Base-by-base conservation (phyloP, 2,888 invertebrate genomes). In the Pasiphila rectangulata region DNA sequence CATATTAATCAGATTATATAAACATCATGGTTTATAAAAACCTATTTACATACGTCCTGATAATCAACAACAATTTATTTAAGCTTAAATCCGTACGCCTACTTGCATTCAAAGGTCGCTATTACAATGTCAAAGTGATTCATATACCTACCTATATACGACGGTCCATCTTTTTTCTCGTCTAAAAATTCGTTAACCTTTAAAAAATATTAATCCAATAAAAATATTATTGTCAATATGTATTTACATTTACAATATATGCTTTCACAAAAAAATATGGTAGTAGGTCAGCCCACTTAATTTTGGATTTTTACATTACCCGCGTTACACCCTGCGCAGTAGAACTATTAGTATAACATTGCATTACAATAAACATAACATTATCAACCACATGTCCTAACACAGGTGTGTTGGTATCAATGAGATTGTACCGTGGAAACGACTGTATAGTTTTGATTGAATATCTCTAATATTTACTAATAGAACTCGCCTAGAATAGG, bases 391-490 rank as follows among this genome's bases (percentile, higher is more conserved):
- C 52, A 54, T 51, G 54, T 58, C 40, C 50, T 66, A 61, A 64
- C 64, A 71, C 64, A 67, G 60, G 58, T 67, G 66, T 58, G 55
- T 56, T 46, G 44, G 46, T 56, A 34, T 61, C 57, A 63, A 61
- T 66, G 66, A 62, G 61, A 66, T 63, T 55, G 56, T 38, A 67
- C 62, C 75, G 72, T 78, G 76, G 67, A 67, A 76, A 63, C 68
- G 46, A 44, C 23, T 62, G 49, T 48, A 49, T 63, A 79, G 80
- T 79, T 81, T 71, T 75, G 68, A 58, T 75, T 72, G 56, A 65
- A 67, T 66, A 70, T 64, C 54, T 57, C 59, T 69, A 17, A 63
- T 68, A 76, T 83, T 82, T 83, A 83, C 79, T 74, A 84, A 84
- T 72, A 77, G 56, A 64, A 59, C 61, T 69, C 63, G 67, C 51